Evolutionary conservation across 2,888 invertebrate genomes (phyloP).

Genomic region (Entomobrya multifasciata): DNA sequence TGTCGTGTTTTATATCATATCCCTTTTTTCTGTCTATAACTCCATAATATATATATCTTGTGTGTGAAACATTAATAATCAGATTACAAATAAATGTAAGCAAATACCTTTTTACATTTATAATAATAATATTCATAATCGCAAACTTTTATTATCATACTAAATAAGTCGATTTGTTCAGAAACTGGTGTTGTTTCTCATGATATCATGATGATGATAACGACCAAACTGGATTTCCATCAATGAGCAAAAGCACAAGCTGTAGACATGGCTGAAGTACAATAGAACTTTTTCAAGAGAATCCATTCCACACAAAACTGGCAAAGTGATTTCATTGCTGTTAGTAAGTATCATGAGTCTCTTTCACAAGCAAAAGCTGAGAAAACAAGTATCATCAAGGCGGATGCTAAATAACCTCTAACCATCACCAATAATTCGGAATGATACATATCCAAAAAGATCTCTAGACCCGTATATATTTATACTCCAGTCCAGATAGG

Average conservation of each 20-base stretch:
- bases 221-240: constrained; percentile 49
- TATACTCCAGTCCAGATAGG: too few species aligned
- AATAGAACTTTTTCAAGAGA: not conserved
- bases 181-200: constrained; percentile 41
- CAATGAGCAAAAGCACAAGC: constrained; percentile 52
- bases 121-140: too few species aligned
- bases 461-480: constrained; percentile 8
- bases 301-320: constrained; percentile 44
- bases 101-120: constrained; percentile 24
- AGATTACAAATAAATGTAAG: too few species aligned
- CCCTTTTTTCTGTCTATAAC: too few species aligned
- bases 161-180: constrained; percentile 25
- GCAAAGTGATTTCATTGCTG: constrained; percentile 54
- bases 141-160: constrained; percentile 12
- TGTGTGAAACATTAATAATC: too few species aligned
- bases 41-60: too few species aligned
- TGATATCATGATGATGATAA: constrained; percentile 29
- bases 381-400: constrained; percentile 58
- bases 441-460: constrained; percentile 47
- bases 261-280: too few species aligned
- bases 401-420: constrained; percentile 66
- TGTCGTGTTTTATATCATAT: too few species aligned
- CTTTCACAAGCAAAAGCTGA: constrained; percentile 60
- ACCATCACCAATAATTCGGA: constrained; percentile 52
- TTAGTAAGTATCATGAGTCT: constrained; percentile 33